Base-by-base conservation (phyloP, 2,113 vertebrate genomes). In the Mesitornis unicolor region DNA sequence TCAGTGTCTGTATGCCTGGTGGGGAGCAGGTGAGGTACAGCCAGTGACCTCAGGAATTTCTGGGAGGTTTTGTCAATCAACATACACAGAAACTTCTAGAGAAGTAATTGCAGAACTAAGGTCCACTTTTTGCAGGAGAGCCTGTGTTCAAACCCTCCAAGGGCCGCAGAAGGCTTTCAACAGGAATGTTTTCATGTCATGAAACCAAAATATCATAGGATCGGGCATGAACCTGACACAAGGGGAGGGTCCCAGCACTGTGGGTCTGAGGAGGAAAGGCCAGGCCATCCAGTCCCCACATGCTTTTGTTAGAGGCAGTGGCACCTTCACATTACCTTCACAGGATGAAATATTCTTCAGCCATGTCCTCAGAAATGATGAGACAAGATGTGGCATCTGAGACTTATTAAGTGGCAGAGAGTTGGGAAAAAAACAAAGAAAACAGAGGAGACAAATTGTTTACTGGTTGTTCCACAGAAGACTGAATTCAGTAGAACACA, bases 181-280 rank as follows among this genome's bases (percentile, higher is more conserved):
- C n/a, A 84, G 40, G 47, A 77, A 51, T 51, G 24, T 6, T 95
- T 70, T 73, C 19, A 57, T 15, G 16, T 38, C 68, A 31, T 9
- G 2, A 17, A 40, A 7, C 11, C 1, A 3, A 26, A 31, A 2
- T 13, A 15, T 2, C 33, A 22, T 3, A n/a, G 24, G 28, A 31
- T 10, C 2, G 1, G 14, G 26, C 9, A 33, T 0, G 1, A 69
- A 26, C 33, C 19, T 56, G 40, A 9, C 11, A 17, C 0, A 0
- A 6, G 16, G 57, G 16, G 29, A 67, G 18, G 15, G 11, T 70
- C 11, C 10, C 11, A 5, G 8, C 2, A 0, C 24, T 19, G 16
- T 33, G 26, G n/a, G 6, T 70, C 17, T 47, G 76, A 48, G 47
- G 24, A 82, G 54, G 29, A 65, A 70, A 79, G 9, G 9, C 19